These are phyloP conservation scores for Chiridota heheva DNA, from an alignment of 35 echinoderm and acorn worm species.

Conservation along the genomic window DNA sequence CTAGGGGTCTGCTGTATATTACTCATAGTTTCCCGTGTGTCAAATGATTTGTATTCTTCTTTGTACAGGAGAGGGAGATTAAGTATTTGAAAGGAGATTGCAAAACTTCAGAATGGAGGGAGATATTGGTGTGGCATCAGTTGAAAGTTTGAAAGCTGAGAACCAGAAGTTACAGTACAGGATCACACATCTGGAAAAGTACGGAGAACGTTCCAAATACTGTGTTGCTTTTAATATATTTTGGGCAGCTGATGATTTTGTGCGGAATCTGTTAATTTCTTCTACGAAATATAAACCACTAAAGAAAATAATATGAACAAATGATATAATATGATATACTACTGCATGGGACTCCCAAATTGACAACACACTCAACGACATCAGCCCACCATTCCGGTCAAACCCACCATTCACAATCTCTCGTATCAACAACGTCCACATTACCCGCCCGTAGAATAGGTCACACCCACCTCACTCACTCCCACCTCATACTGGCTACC, in stretches of 20 bases:
- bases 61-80: constrained; percentile 69
- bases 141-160: constrained; percentile 60
- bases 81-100: constrained; percentile 49
- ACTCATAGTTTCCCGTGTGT: too few relatives aligned
- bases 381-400: not conserved
- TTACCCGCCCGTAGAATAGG: too few relatives aligned
- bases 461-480: too few relatives aligned
- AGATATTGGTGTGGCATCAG: not conserved
- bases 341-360: not conserved
- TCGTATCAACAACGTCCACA: too few relatives aligned
- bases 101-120: constrained; percentile 52
- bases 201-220: too few relatives aligned
- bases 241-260: not conserved
- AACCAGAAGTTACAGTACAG: constrained; percentile 88
- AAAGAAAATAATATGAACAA: too few relatives aligned
- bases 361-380: not conserved
- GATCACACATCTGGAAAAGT: constrained; percentile 36
- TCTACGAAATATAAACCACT: not conserved
- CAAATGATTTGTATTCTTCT: not conserved
- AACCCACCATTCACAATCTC: too few relatives aligned
- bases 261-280: not conserved
- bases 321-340: not conserved
- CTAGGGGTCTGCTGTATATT: too few relatives aligned
- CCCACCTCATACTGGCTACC: too few relatives aligned
- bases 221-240: not conserved